These are phyloP conservation scores for Onychorhynchus coronatus DNA, from an alignment of 2,113 vertebrate genomes.

Conservation along the genomic window DNA sequence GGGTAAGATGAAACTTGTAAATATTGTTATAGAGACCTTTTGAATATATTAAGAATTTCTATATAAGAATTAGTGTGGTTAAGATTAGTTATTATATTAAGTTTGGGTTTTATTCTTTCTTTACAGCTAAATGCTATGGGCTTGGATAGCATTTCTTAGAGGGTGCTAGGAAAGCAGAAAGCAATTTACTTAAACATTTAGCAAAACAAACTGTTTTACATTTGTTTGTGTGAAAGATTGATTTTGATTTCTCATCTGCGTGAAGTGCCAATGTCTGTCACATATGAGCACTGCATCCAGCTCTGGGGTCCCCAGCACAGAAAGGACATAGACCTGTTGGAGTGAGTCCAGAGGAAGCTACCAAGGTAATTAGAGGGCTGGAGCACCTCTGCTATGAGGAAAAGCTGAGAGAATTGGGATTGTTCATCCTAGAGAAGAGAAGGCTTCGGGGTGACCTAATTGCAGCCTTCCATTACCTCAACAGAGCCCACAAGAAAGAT, in stretches of 20 bases:
- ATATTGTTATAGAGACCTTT: not conserved
- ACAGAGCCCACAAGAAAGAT: not conserved
- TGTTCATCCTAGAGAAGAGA: not conserved
- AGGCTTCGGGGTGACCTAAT: not conserved
- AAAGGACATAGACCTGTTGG: not conserved
- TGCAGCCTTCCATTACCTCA: not conserved
- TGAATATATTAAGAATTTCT: not conserved
- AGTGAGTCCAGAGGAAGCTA: not conserved
- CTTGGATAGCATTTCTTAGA: not conserved
- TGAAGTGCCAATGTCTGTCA: not conserved
- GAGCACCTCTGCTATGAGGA: not conserved
- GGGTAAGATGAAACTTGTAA: not conserved
- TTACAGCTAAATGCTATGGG: not conserved
- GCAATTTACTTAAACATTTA: not conserved
- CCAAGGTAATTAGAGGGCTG: not conserved
- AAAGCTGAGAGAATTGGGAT: not conserved
- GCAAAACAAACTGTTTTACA: not conserved
- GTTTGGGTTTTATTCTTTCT: not conserved
- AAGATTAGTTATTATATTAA: not conserved
- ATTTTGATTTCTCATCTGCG: not conserved
- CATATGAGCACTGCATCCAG: not conserved
- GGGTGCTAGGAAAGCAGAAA: not conserved
- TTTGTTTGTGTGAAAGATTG: not conserved
- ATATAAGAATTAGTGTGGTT: not conserved
- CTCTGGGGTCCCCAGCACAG: not conserved